Base-by-base conservation (phyloP, 2,888 invertebrate genomes). In the Mycalesis mineus region DNA sequence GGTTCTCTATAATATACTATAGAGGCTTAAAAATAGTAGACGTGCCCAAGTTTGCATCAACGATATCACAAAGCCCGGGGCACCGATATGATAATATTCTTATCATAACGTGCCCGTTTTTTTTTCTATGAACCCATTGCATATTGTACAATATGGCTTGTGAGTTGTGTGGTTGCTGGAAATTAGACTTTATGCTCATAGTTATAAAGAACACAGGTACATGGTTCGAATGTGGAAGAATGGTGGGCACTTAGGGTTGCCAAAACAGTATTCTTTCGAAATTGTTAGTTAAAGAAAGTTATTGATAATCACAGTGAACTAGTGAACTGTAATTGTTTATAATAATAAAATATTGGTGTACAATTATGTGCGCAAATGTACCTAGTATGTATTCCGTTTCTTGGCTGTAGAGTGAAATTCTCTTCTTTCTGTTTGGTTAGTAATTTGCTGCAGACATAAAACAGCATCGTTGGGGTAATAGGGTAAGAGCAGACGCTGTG, bases 21-120 rank as follows among this genome's bases (percentile, higher is more conserved):
- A n/a, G 22, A 22, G 22, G 22, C 3, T 22, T 22, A 22, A 22
- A 22, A 4, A 22, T 36, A 4, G 11, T 44, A n/a, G 9, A n/a
- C n/a, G 52, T 52, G 37, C 44, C 44, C 44, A 54, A 40, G 47
- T 55, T 61, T 40, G 57, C 55, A 39, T 55, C 57, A 54, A 62
- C 63, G 73, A 75, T 74, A 74, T 68, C 63, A 69, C 69, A 66
- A 68, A 72, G 72, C 69, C 69, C 68, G 64, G 70, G 60, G 37
- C 53, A 33, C 44, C 65, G 63, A 71, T 71, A 71, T 76, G 79
- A 82, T 82, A 82, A 72, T n/a, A n/a, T 70, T 68, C 79, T 84
- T 86, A 85, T 87, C 85, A 71, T 53, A 64, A 63, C 68, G 68
- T 76, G 72, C 68, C 74, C 71, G 71, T 79, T 82, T 83, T 83